These are phyloP conservation scores for Thermophis baileyi DNA, from an alignment of 2,113 vertebrate species.

Conservation along the genomic window DNA sequence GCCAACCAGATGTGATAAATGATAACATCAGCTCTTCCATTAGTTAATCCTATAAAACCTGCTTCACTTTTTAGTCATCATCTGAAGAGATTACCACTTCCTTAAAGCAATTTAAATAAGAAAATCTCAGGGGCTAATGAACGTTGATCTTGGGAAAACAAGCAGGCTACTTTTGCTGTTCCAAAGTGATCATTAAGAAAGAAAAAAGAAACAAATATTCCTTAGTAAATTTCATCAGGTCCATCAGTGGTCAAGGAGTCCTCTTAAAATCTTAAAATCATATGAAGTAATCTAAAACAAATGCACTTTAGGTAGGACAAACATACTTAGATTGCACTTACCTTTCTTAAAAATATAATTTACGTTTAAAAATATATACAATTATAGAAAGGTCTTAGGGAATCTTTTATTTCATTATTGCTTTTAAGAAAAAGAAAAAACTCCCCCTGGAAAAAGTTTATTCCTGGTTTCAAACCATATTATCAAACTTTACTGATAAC, in stretches of 20 bases:
- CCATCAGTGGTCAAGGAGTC: neutral
- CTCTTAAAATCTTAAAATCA: neutral
- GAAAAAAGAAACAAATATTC: neutral
- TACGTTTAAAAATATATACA: too few relatives aligned
- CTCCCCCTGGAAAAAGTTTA: too few relatives aligned
- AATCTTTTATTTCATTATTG: too few relatives aligned
- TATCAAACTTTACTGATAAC: too few relatives aligned
- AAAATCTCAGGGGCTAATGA: constrained; percentile 61
- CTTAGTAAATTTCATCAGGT: neutral
- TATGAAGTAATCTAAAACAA: too few relatives aligned
- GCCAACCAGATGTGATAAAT: constrained; percentile 60
- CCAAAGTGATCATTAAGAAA: constrained; percentile 6
- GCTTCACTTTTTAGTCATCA: constrained; percentile 59
- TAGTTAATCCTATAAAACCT: constrained; percentile 64
- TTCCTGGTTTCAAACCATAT: too few relatives aligned
- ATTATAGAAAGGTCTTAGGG: too few relatives aligned
- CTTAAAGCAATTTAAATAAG: constrained; percentile 61
- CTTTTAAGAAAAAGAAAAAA: too few relatives aligned
- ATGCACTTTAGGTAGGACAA: too few relatives aligned
- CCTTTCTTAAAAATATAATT: too few relatives aligned
- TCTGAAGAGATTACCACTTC: constrained; percentile 60
- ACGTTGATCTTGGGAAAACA: constrained; percentile 44
- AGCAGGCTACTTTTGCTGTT: constrained; percentile 7
- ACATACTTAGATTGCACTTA: too few relatives aligned
- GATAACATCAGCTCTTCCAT: constrained; percentile 64